Evolutionary conservation across 2,113 vertebrate genomes (phyloP).

Genomic region (Pollachius pollachius): DNA sequence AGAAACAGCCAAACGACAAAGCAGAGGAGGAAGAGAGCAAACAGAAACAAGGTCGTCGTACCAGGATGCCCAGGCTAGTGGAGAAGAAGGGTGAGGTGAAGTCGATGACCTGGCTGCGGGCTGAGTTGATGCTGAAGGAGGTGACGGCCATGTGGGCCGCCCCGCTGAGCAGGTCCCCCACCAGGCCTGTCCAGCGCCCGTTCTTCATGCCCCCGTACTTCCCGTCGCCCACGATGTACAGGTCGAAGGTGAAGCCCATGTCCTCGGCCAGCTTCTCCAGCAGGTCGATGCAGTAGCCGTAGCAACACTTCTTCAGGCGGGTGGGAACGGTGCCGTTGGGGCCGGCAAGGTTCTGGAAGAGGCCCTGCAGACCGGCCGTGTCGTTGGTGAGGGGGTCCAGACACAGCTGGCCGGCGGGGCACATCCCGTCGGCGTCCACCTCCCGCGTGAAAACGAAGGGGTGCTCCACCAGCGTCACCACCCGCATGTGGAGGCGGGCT

Average conservation of each 20-base stretch:
- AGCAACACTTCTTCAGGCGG: constrained; percentile 77
- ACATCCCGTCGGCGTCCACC: constrained; percentile 84
- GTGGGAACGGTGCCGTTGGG: constrained; percentile 71
- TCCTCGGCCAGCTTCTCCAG: constrained; percentile 82
- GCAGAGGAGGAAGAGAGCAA: neutral
- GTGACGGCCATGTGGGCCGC: constrained; percentile 85
- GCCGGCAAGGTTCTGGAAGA: constrained; percentile 80
- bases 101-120: constrained; percentile 81
- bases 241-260: constrained; percentile 78
- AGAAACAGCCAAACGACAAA: too few relatives aligned
- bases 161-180: constrained; percentile 81
- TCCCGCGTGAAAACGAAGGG: constrained; percentile 81
- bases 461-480: constrained; percentile 82
- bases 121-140: constrained; percentile 88
- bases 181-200: constrained; percentile 82
- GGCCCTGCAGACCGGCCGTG: constrained; percentile 71
- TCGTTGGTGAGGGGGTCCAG: constrained; percentile 83
- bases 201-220: constrained; percentile 83
- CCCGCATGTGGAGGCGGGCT: constrained; percentile 77
- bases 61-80: constrained; percentile 86
- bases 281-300: constrained; percentile 86
- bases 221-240: constrained; percentile 85
- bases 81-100: constrained; percentile 91
- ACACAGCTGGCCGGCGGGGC: constrained; percentile 84
- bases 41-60: neutral